These are phyloP conservation scores for Grallaria varia DNA, from an alignment of 2,113 vertebrate genomes.

Conservation along the genomic window DNA sequence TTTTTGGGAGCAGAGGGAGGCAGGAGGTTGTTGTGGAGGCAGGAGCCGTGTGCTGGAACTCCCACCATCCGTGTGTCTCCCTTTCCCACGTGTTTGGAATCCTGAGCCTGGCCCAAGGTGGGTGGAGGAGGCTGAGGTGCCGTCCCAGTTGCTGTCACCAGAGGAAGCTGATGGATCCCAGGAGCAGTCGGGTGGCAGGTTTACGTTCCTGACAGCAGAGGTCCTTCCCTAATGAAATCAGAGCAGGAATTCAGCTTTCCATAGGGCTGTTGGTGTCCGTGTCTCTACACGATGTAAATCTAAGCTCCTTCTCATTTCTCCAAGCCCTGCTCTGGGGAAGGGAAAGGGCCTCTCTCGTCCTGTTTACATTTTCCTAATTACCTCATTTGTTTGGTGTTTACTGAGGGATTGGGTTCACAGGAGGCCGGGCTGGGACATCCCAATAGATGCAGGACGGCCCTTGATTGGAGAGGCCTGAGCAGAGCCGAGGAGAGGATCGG, in stretches of 20 bases:
- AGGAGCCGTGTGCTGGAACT: neutral
- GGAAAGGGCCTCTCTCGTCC: constrained; percentile 33
- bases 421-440: constrained; percentile 4
- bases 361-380: constrained; percentile 57
- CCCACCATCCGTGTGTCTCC: neutral
- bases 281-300: constrained; percentile 8
- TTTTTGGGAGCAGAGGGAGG: neutral
- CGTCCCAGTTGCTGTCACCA: constrained; percentile 13
- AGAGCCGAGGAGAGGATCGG: neutral
- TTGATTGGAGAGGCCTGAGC: constrained; percentile 27
- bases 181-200: neutral
- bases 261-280: neutral
- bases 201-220: neutral
- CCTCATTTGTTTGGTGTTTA: constrained; percentile 59
- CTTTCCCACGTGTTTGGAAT: no score
- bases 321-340: neutral
- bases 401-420: constrained; percentile 23
- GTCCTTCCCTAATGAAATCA: constrained; percentile 33
- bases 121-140: neutral
- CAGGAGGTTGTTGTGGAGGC: neutral
- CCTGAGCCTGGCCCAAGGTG: neutral
- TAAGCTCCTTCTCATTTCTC: constrained; percentile 32
- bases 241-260: constrained; percentile 32
- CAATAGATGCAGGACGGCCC: neutral
- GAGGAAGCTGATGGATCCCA: constrained; percentile 14